A percentile compares a stretch with the other conserved stretches of the same genome.
Evolutionary conservation across 35 echinoderm and acorn worm genomes (phyloP).

Genomic region (Amphiura filiformis): DNA sequence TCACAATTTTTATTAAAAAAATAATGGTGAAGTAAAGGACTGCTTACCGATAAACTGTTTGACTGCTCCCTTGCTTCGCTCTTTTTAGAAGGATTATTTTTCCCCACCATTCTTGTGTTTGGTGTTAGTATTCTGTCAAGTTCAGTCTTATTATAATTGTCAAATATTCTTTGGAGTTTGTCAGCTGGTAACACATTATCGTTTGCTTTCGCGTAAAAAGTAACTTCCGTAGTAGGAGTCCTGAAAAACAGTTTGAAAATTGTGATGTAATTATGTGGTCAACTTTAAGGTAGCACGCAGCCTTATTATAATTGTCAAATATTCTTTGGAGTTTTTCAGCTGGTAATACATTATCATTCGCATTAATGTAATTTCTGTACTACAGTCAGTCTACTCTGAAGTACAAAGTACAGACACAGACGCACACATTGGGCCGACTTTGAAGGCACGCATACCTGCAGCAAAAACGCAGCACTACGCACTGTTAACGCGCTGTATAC

Average conservation of each 20-base stretch:
- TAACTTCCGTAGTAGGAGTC: neutral
- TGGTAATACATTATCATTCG: neutral
- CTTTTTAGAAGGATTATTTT: neutral
- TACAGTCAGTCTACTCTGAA: too few relatives aligned
- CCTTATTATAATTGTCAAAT: neutral
- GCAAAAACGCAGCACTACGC: too few relatives aligned
- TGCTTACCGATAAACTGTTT: neutral
- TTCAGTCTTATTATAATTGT: neutral
- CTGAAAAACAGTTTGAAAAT: neutral
- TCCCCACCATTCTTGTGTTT: neutral
- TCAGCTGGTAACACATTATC: neutral
- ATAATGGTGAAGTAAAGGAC: too few relatives aligned
- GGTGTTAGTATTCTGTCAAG: neutral
- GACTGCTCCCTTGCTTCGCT: neutral
- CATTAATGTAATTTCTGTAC: neutral
- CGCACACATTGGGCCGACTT: too few relatives aligned
- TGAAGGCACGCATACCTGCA: too few relatives aligned
- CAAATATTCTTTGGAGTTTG: slow-evolving; percentile 1
- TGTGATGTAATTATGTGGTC: too few relatives aligned
- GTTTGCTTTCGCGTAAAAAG: neutral
- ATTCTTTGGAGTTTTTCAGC: neutral
- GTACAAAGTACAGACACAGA: too few relatives aligned
- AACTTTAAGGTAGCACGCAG: too few relatives aligned
- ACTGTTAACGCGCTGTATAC: too few relatives aligned
- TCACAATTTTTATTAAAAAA: too few relatives aligned